A percentile compares a stretch with the other conserved stretches of the same genome.
Evolutionary conservation across 2,888 invertebrate genomes (phyloP).

Genomic region (Psylliodes chrysocephalus): DNA sequence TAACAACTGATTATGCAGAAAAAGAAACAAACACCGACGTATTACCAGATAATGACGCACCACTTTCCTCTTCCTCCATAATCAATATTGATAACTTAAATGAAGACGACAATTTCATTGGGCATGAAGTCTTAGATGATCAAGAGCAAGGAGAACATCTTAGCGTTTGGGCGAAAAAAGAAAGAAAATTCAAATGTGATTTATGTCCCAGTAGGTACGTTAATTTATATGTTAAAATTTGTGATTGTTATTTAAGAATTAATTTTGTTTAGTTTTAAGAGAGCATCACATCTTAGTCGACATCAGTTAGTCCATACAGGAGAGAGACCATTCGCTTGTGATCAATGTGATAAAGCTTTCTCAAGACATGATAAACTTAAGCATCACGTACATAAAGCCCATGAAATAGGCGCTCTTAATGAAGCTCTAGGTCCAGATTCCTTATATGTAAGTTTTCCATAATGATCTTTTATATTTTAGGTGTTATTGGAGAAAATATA

Average conservation of each 20-base stretch:
- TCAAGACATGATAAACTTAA: constrained; percentile 79
- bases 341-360: constrained; percentile 76
- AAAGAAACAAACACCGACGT: constrained; percentile 16
- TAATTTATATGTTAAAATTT: not conserved
- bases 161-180: constrained; percentile 55
- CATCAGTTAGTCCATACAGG: constrained; percentile 79
- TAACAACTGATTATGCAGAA: no score
- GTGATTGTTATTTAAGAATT: not conserved
- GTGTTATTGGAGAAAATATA: no score
- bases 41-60: not conserved
- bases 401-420: constrained; percentile 56
- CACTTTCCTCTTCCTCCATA: not conserved
- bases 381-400: constrained; percentile 73
- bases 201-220: constrained; percentile 56
- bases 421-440: constrained; percentile 43
- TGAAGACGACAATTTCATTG: constrained; percentile 26
- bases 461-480: no score
- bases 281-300: constrained; percentile 75
- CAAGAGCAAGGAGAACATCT: constrained; percentile 29
- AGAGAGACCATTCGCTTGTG: constrained; percentile 76
- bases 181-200: constrained; percentile 57
- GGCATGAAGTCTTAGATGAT: constrained; percentile 33
- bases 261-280: constrained; percentile 68
- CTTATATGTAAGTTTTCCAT: constrained; percentile 45
- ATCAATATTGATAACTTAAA: constrained; percentile 17